phyloP scores from a whole-genome alignment of 2,888 invertebrate species.

The Orgyia antiqua region DNA sequence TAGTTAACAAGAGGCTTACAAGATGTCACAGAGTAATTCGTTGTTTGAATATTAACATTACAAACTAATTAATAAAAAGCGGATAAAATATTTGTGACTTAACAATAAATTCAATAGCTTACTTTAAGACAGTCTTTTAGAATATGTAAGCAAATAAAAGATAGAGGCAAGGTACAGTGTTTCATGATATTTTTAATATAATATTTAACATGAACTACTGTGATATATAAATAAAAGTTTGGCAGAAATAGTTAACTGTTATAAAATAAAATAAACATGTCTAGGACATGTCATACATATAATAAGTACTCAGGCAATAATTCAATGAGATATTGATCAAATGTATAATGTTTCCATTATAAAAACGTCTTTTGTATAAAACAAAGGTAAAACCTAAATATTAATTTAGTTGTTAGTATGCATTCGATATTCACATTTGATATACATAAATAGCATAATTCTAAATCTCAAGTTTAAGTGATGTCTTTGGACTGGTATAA shows the following conservation, averaged over 20 bases:
- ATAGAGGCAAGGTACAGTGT: slow-evolving; percentile 40
- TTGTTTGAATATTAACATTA: slow-evolving; percentile 60
- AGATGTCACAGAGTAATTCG: slow-evolving; percentile 65
- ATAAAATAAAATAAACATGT: no score
- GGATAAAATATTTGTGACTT: slow-evolving; percentile 72
- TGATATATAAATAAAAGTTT: no score
- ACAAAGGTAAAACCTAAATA: no score
- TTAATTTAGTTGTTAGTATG: no score
- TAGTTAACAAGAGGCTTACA: slow-evolving; percentile 27
- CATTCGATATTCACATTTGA: no score
- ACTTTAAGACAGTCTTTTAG: slow-evolving; percentile 75
- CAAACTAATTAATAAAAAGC: slow-evolving; percentile 54
- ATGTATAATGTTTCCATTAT: no score
- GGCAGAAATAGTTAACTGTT: no score
- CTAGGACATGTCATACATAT: no score
- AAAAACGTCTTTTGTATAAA: no score
- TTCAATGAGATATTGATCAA: no score
- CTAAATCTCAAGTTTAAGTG: slow-evolving; percentile 14
- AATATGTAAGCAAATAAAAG: slow-evolving; percentile 47
- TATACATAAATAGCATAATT: slow-evolving; percentile 10
- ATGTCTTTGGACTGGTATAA: slow-evolving; percentile 23
- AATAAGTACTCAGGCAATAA: no score
- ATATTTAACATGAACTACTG: no score
- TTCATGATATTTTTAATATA: slow-evolving; percentile 14
- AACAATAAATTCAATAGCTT: slow-evolving; percentile 70